Base-by-base conservation (phyloP, 64 coral and sea anemone genomes). In the Catalaphyllia jardinei region DNA sequence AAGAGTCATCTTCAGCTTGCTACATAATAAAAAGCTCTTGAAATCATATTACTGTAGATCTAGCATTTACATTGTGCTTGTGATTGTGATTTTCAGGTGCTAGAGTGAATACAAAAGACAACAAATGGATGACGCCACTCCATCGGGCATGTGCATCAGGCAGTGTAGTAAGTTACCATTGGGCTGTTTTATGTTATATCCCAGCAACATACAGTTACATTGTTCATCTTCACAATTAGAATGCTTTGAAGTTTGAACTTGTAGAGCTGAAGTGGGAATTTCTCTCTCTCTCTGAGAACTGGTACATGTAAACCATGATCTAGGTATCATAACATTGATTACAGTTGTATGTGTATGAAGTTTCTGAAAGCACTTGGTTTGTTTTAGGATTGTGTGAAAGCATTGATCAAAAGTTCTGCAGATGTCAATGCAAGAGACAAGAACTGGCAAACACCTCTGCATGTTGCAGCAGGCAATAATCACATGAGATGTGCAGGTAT, bases 371-470 rank as follows among this genome's bases (percentile, higher is more conserved):
- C 14, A 13, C 22, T 69, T 71, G 24, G n/a, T 50, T 90, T 46
- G 13, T 27, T 31, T 52, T 38, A 99, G 97, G 97, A 99, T 29
- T 99, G 97, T 99, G 97, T 93, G 5, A 95, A 93, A 22, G 87
- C 91, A 54, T 85, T 99, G 75, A 79, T 99, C 22, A 99, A 95
- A 89, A 90, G 95, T 72, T 93, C 91, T 78, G 97, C 93, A 63
- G 97, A 99, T 95, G 97, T 99, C 30, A 99, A 99, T 95, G 97
- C 97, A 86, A 86, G 97, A 69, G 97, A 99, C 52, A 99, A 95
- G 62, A 99, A 95, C 83, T 99, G 97, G 97, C 97, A 95, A 78
- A 99, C 93, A 9, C 97, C 97, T 16, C 91, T 99, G 65, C 97
- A 99, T 86, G 89, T 99, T 22, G 97, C 97, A 49, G 93, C 97